Percentiles rank a stretch among this genome's conserved stretches.
phyloP scores from a whole-genome alignment of 64 coral and sea anemone species.

The Acropora tenuis region DNA sequence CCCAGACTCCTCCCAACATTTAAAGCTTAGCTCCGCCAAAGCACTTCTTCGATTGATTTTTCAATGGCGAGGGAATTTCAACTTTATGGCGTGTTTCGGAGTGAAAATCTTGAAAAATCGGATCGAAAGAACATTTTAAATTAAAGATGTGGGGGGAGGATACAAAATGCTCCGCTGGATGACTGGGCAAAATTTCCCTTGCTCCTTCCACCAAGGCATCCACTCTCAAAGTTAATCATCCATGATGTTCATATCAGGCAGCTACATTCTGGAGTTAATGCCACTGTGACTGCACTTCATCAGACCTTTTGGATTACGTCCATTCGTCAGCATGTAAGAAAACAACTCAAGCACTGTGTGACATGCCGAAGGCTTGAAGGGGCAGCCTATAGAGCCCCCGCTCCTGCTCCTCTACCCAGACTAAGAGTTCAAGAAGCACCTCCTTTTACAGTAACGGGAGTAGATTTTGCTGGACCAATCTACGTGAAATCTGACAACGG shows the following conservation, averaged over 20 bases:
- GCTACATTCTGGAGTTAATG: constrained; percentile 59
- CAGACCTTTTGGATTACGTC: constrained; percentile 61
- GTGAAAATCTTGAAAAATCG: too few relatives aligned
- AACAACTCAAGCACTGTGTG: constrained; percentile 55
- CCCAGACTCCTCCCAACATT: too few relatives aligned
- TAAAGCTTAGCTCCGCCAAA: too few relatives aligned
- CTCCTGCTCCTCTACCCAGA: constrained; percentile 51
- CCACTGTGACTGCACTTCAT: constrained; percentile 68
- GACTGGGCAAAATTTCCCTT: constrained; percentile 57
- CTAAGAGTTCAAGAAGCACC: constrained; percentile 43
- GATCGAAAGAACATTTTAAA: too few relatives aligned
- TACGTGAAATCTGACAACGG: constrained; percentile 9
- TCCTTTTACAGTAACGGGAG: constrained; percentile 63
- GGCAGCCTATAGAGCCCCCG: constrained; percentile 22
- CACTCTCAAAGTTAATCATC: constrained; percentile 44
- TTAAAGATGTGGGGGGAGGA: constrained; percentile 65
- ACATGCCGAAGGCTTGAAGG: constrained; percentile 46
- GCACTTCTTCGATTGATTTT: too few relatives aligned
- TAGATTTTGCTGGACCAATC: constrained; percentile 48
- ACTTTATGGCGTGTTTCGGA: too few relatives aligned
- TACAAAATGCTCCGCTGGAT: constrained; percentile 41
- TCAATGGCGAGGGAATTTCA: too few relatives aligned
- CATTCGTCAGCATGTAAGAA: constrained; percentile 43
- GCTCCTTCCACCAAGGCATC: constrained; percentile 63
- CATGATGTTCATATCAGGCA: constrained; percentile 35